These are phyloP conservation scores for Nematopogon swammerdamellus DNA, from an alignment of 2,888 invertebrate species.

Conservation along the genomic window DNA sequence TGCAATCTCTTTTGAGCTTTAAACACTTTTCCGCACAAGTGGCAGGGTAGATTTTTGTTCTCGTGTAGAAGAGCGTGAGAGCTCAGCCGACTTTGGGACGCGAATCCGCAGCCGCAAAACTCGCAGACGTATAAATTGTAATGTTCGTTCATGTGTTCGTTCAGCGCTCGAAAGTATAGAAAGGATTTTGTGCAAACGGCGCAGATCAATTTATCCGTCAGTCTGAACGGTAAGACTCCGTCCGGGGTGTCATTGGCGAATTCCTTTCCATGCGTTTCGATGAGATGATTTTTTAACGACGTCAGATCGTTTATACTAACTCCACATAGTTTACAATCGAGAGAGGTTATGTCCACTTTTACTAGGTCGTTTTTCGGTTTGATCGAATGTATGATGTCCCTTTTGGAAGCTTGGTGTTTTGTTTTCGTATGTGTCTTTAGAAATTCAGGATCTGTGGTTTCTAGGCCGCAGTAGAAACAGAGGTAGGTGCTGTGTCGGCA, in stretches of 20 bases:
- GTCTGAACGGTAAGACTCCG: slow-evolving; percentile 20
- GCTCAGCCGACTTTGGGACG: slow-evolving; percentile 1
- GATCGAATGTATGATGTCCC: neutral
- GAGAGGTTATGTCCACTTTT: slow-evolving; percentile 19
- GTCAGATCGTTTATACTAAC: slow-evolving; percentile 12
- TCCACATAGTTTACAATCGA: slow-evolving; percentile 19
- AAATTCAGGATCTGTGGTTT: slow-evolving; percentile 14
- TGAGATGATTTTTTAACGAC: slow-evolving; percentile 18
- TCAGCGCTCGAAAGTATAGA: slow-evolving; percentile 1
- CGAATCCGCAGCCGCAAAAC: slow-evolving; percentile 4
- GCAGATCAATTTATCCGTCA: slow-evolving; percentile 7
- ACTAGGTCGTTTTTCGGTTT: slow-evolving; percentile 13
- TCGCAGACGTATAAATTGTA: slow-evolving; percentile 5
- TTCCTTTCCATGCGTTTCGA: slow-evolving; percentile 14
- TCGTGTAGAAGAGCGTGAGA: slow-evolving; percentile 3
- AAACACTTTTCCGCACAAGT: slow-evolving; percentile 2
- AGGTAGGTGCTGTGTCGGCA: slow-evolving; percentile 19
- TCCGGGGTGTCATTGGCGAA: slow-evolving; percentile 17
- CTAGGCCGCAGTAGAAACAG: slow-evolving; percentile 20
- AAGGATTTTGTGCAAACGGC: slow-evolving; percentile 1
- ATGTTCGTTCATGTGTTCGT: slow-evolving; percentile 6
- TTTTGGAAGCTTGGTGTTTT: slow-evolving; percentile 12
- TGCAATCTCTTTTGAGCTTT: neutral
- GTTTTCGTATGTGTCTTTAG: slow-evolving; percentile 12
- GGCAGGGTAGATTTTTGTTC: slow-evolving; percentile 1